These are phyloP conservation scores for Spisula solida DNA, from an alignment of 2,888 invertebrate genomes.

Conservation along the genomic window DNA sequence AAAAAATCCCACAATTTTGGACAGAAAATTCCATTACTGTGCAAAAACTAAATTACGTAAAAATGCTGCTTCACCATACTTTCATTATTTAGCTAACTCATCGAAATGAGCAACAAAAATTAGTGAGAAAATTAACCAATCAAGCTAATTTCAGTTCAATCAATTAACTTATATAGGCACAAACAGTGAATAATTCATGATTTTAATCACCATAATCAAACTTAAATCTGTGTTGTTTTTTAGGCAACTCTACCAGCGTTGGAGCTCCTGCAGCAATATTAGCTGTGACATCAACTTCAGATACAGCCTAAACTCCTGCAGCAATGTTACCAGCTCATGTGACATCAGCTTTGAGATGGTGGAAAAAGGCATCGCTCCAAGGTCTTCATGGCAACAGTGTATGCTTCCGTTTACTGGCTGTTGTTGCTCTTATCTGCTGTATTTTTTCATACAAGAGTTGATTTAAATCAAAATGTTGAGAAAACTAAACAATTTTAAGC, in stretches of 20 bases:
- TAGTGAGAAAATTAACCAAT: neutral
- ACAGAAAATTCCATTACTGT: neutral
- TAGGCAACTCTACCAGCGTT: neutral
- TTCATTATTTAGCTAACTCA: conserved; percentile 18
- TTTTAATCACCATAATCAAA: conserved; percentile 24
- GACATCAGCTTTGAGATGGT: too few relatives aligned
- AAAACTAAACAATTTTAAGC: too few relatives aligned
- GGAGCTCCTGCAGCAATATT: neutral
- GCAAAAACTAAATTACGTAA: conserved; percentile 1
- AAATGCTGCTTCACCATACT: neutral
- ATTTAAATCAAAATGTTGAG: too few relatives aligned
- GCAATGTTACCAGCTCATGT: too few relatives aligned
- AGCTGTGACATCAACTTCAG: neutral
- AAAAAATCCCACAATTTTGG: neutral
- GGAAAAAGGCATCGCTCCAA: too few relatives aligned
- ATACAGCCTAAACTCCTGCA: neutral
- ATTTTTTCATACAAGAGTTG: too few relatives aligned
- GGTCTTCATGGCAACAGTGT: too few relatives aligned
- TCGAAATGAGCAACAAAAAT: conserved; percentile 12
- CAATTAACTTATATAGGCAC: conserved; percentile 25
- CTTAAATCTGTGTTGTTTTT: neutral
- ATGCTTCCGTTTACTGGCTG: too few relatives aligned
- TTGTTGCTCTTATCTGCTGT: too few relatives aligned
- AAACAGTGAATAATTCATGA: conserved; percentile 10
- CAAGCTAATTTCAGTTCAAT: conserved; percentile 13